Conservation (phyloP, 23 tunicate species). For the Trididemnum nubilum region DNA sequence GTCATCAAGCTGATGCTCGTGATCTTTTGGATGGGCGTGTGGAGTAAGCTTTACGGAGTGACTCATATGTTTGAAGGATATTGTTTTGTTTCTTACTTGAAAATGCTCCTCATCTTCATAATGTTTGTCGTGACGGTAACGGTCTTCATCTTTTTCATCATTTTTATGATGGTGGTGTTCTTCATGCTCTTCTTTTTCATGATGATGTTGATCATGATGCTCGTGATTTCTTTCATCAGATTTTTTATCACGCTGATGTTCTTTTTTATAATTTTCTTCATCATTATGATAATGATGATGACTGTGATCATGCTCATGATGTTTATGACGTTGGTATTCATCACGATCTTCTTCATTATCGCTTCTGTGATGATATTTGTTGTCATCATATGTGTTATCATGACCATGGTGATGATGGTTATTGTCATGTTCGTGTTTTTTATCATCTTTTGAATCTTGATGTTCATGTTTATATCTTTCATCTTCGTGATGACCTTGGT, state of each 20-base stretch:
- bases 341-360: not conserved
- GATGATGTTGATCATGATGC: slow-evolving; percentile 13
- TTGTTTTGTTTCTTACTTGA: not conserved
- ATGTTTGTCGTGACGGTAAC: not conserved
- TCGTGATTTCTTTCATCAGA: too few relatives aligned
- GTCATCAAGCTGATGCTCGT: not conserved
- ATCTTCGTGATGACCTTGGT: not conserved
- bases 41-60: not conserved
- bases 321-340: not conserved
- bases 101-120: not conserved
- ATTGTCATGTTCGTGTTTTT: not conserved
- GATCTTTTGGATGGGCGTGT: not conserved
- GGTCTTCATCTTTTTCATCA: not conserved
- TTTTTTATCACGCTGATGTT: not conserved
- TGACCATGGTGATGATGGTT: not conserved
- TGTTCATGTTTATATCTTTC: not conserved
- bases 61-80: not conserved
- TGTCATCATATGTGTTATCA: not conserved
- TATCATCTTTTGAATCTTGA: not conserved
- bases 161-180: not conserved
- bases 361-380: not conserved
- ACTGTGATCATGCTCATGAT: not conserved
- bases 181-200: not conserved
- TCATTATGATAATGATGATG: slow-evolving; percentile 22
- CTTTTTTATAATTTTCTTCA: not conserved